A percentile compares a stretch with the other conserved stretches of the same genome.
Evolutionary conservation across 2,888 invertebrate species (phyloP).

Genomic region (Eledone cirrhosa): DNA sequence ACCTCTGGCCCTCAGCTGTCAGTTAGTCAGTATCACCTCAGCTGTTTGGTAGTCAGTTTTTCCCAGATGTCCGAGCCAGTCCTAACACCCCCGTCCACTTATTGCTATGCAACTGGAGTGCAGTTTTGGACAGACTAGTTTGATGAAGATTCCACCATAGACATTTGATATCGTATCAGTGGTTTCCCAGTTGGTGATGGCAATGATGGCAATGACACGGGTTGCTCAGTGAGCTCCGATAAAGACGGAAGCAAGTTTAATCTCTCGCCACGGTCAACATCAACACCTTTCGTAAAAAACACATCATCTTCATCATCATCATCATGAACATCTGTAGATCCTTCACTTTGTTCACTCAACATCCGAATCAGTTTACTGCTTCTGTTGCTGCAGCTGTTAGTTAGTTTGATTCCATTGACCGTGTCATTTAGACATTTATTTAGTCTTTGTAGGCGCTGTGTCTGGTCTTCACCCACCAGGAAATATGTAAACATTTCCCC

Average conservation of each 20-base stretch:
- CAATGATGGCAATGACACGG: not conserved
- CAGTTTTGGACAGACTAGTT: not conserved
- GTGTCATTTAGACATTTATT: not conserved
- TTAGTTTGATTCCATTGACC: not conserved
- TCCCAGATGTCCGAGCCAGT: not conserved
- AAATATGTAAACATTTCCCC: constrained; percentile 67
- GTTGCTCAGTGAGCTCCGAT: not conserved
- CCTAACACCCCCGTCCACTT: not conserved
- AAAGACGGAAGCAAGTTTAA: not conserved
- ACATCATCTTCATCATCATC: not conserved
- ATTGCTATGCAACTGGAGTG: not conserved
- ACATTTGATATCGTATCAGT: not conserved
- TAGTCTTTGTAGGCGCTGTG: constrained; percentile 37
- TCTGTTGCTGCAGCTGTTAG: not conserved
- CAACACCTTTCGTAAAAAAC: not conserved
- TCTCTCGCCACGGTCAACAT: not conserved
- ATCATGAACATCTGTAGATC: too few relatives aligned
- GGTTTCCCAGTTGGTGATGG: not conserved
- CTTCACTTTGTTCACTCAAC: not conserved
- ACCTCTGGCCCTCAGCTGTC: too few relatives aligned
- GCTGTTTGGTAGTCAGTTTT: not conserved
- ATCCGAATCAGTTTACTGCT: not conserved
- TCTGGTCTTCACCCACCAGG: constrained; percentile 61
- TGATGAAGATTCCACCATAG: not conserved
- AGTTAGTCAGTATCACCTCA: too few relatives aligned